Conservation (phyloP, 1,140 invertebrate genomes). For the Bombus confusus region DNA sequence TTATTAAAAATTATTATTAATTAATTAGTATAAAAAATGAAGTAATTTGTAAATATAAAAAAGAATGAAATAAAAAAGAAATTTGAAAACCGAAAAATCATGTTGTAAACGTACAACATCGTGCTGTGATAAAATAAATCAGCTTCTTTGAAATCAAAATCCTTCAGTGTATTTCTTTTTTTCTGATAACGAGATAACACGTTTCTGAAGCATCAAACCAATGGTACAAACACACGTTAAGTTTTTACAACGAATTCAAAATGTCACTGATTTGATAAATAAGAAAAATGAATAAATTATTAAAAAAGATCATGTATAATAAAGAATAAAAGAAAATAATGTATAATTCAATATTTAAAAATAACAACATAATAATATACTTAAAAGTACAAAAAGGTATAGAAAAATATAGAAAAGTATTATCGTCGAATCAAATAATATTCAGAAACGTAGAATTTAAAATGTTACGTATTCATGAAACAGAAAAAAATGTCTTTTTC, state of each 20-base stretch:
- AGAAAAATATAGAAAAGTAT: no score
- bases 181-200: background rate
- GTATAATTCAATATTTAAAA: background rate
- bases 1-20: no score
- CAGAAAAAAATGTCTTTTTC: no score
- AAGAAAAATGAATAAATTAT: background rate
- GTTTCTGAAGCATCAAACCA: background rate
- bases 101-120: no score
- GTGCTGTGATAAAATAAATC: background rate
- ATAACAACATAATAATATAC: background rate
- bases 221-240: background rate
- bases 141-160: background rate
- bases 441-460: no score
- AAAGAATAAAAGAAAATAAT: background rate
- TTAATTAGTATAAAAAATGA: no score
- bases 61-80: background rate
- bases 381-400: no score
- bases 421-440: no score
- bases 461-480: no score
- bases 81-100: no score
- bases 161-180: background rate
- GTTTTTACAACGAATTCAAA: background rate
- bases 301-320: background rate
- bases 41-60: background rate
- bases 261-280: background rate